Evolutionary conservation across 2,113 vertebrate genomes (phyloP), one percentile per base, ranked within the genome.

Genomic region (Paramisgurnus dabryanus): DNA sequence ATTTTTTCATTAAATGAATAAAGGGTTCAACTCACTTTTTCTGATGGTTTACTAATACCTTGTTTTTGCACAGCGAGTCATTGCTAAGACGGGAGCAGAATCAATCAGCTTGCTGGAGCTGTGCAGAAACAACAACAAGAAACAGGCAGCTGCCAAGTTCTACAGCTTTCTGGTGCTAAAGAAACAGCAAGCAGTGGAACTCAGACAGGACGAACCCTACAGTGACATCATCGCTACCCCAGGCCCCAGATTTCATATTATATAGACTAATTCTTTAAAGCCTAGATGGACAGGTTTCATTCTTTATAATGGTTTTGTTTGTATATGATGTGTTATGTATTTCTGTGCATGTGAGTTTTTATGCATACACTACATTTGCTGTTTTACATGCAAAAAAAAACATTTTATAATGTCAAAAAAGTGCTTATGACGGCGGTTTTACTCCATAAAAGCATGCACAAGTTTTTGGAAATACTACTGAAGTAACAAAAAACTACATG

Each of bases 81-180:
- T 99, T 89, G 97, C 96, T 40, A 99, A 98, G 91, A 99, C 98
- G 2, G 97, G 97, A 80, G 96, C 96, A 0, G 96, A 99, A 79
- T 98, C 96, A 4, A 95, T 99, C 89, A 97, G 97, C 90, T 93
- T 99, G 89, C 93, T 98, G 39, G 98, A 98, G 65, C 91, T 99
- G 84, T 98, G 98, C 94, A 93, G 95, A 90, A 98, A 96, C 89
- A 98, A 98, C 4, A 99, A 99, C 88, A 95, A 93, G 88, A 99
- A 99, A 88, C 98, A 99, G 90, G 98, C 98, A n/a, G 98, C 98
- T 39, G 97, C 98, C 69, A 99, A 99, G 88, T 99, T 99, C 92
- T 99, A 99, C 95, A 99, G 98, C 89, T 99, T 99, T 90, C 92
- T 99, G 86, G 98, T 99, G 83, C 95, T 99, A 70, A 98, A 99